Base-by-base conservation (phyloP, 2,888 invertebrate genomes). In the Stenchaetothrips biformis region DNA sequence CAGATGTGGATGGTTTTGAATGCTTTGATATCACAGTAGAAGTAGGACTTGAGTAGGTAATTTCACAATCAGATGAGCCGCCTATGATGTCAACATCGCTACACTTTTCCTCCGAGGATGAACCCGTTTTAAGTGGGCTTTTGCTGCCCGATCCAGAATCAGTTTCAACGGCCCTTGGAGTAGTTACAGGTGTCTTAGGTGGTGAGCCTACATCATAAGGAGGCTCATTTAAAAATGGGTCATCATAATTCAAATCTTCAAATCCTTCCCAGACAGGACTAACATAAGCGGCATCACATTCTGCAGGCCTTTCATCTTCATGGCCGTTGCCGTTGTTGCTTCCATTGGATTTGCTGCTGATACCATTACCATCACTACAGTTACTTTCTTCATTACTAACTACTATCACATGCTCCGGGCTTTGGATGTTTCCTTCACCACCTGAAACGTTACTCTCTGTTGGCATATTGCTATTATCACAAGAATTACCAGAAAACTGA, bases 191-290 rank as follows among this genome's bases (percentile, higher is more conserved):
- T 47, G 78, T 37, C 4, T 18, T 13, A 37, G 47, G 9, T 37
- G 48, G 27, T 9, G 78, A 78, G 16, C n/a, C 18, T 2, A 79
- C 3, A 48, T 79, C 59, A 18, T 4, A 4, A 37, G 21, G 48
- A 4, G 49, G 53, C 9, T n/a, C 79, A 81, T 21, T 37, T 11
- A 7, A 78, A 81, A 79, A 81, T 79, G 49, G 81, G 80, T 21
- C 59, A 13, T 81, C 59, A 47, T 80, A 80, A 48, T 81, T 80
- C 53, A 79, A 27, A 78, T 82, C 82, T 62, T 83, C 82, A 78
- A 82, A 83, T 9, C 81, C 81, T 27, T 83, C 83, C 83, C 83
- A 83, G 48, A 81, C 81, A 49, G 82, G 79, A 81, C 80, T 80
- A n/a, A 80, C 80, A 49, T 79, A 82, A 25, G 67, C 25, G 0